Conservation (phyloP, 2,888 invertebrate genomes). For the Troides aeacus region DNA sequence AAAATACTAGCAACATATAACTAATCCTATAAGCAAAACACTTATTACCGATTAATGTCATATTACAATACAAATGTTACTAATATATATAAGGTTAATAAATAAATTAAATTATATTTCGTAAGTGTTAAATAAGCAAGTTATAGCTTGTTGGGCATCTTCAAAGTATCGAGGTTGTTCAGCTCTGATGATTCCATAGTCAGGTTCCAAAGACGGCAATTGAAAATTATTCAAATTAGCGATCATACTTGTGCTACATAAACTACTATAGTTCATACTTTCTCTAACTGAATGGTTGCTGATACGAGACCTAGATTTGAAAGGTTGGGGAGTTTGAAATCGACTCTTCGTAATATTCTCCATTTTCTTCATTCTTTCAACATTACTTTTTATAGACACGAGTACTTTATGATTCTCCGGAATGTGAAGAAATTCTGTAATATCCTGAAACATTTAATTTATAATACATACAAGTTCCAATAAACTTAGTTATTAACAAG, state of each 20-base stretch:
- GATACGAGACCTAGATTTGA: constrained; percentile 47
- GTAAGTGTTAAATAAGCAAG: constrained; percentile 62
- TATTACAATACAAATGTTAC: not conserved
- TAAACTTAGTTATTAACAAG: no score
- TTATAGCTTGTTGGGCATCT: constrained; percentile 67
- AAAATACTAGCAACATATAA: not conserved
- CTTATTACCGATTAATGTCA: not conserved
- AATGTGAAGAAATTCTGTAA: constrained; percentile 55
- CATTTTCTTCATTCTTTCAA: constrained; percentile 63
- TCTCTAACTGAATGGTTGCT: constrained; percentile 47
- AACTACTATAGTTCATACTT: constrained; percentile 38
- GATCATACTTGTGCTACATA: constrained; percentile 32
- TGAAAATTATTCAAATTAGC: constrained; percentile 26
- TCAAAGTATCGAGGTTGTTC: constrained; percentile 68
- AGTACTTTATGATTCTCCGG: constrained; percentile 67
- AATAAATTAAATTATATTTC: constrained; percentile 46
- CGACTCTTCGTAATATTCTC: constrained; percentile 48
- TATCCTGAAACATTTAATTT: constrained; percentile 51
- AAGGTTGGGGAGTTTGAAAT: constrained; percentile 48
- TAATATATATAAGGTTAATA: not conserved
- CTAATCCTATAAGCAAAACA: not conserved
- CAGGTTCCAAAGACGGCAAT: constrained; percentile 64
- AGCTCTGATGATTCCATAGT: constrained; percentile 63
- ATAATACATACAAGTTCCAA: not conserved
- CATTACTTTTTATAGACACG: constrained; percentile 57